Base-by-base conservation (phyloP, 23 tunicate species). In the Trididemnum clinides region DNA sequence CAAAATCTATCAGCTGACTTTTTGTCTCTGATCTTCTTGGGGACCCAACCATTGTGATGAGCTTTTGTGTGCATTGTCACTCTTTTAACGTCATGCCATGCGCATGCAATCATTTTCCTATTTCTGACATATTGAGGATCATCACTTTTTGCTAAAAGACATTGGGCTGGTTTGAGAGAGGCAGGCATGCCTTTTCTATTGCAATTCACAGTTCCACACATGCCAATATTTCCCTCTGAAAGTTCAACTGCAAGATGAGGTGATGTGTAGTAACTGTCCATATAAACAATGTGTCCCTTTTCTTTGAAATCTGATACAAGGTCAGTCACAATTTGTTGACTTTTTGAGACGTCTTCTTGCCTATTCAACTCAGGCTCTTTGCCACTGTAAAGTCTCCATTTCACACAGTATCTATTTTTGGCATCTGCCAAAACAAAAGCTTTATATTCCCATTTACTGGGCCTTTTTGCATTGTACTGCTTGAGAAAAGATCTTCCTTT, bases 41-140 rank as follows among this genome's bases (percentile, higher is more conserved):
- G 80, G 26, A 73, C 57, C 54, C 80, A 73, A 37, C 80, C 80
- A 39, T 37, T 73, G 80, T 73, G 54, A 39, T 73, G 80, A 12
- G 29, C 80, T 37, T 54, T 73, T 73, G 80, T 73, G 57, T 36
- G 54, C 80, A 73, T 73, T 37, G 54, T 37, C 27, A 73, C 28
- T 37, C 84, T 28, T 78, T 78, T 50, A 7, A 35, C 28, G 66
- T 78, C 83, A 78, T 78, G 69, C 83, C 83, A 78, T 78, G 83
- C 83, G 50, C 69, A 78, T 51, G 66, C 83, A 5, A 50, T 2
- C 66, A 51, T 31, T 35, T 78, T 78, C 44, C 50, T 69, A 51
- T 6, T 32, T 51, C 34, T 51, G 51, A 34, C 50, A 78, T 28
- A 78, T 29, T 32, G 51, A 27, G 83, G 83, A 50, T 50, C 66